Evolutionary conservation across 2,888 invertebrate species (phyloP), one percentile per base, ranked within the genome.

Genomic region (Pachydiplax longipennis): DNA sequence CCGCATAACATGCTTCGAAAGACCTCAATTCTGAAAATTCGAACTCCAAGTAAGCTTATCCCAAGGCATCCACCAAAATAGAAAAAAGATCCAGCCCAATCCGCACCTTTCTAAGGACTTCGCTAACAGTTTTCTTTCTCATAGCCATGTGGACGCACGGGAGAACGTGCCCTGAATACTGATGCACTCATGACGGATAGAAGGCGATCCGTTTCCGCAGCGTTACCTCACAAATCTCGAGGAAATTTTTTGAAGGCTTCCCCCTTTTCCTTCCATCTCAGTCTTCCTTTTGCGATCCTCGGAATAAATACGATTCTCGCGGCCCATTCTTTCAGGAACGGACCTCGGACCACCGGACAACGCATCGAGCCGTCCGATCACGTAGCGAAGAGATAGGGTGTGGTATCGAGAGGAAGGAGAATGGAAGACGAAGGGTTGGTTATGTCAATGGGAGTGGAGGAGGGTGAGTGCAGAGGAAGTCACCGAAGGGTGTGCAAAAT

Each of bases 281-380:
- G 25, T 25, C 31, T 87, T 87, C 87, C n/a, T 87, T n/a, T 61
- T 37, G 65, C 65, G 58, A 35, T 61, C 87, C 61, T 87, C 87
- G 37, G 87, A 87, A 65, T 61, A 48, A 61, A 87, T 61, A 61
- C 87, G 87, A 87, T 87, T 37, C 87, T 65, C 22, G 61, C 61
- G 87, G 87, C n/a, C 61, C 58, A 48, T 65, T 58, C 87, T 87
- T 87, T 87, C 87, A 61, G 87, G 58, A 58, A 35, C 58, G 83
- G 87, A 87, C 87, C 87, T 22, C 58, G 83, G 87, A 87, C 87
- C 87, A 87, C 65, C 87, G 87, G 87, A 87, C 87, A 18, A 15
- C 31, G 58, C 8, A 87, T 87, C 58, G 61, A 31, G 37, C 37
- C 61, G 58, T 61, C 87, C 35, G 87, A 83, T 83, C 82, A 83